A percentile compares a stretch with the other conserved stretches of the same genome.
phyloP scores from a whole-genome alignment of 2,888 invertebrate species.

The Phengaris alcon region DNA sequence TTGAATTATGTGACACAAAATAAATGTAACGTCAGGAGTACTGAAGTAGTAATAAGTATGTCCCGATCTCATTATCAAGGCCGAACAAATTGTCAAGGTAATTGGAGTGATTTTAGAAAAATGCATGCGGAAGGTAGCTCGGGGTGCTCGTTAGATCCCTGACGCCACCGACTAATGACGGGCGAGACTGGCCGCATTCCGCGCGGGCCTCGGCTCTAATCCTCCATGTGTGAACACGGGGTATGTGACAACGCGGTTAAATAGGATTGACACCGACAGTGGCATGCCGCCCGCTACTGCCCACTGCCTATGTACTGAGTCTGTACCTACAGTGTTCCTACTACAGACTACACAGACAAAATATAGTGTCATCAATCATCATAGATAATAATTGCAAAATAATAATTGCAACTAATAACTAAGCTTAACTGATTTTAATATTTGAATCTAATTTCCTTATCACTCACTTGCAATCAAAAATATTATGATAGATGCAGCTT shows the following conservation, averaged over 20 bases:
- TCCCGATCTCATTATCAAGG: conserved; percentile 20
- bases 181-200: conserved; percentile 41
- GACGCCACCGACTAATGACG: conserved; percentile 39
- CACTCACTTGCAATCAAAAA: no score
- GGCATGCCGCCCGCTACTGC: neutral
- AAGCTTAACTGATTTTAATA: no score
- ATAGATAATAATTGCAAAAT: no score
- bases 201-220: conserved; percentile 31
- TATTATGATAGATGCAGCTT: no score
- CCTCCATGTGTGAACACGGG: conserved; percentile 31
- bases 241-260: conserved; percentile 15
- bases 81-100: conserved; percentile 19
- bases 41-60: neutral
- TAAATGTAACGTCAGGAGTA: neutral
- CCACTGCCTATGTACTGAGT: no score
- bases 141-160: conserved; percentile 38
- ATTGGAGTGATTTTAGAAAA: conserved; percentile 36
- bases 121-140: conserved; percentile 41
- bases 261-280: neutral
- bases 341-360: no score
- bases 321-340: no score
- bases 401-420: no score
- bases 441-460: no score
- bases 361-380: no score
- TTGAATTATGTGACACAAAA: no score